A percentile compares a stretch with the other conserved stretches of the same genome.
phyloP scores from a whole-genome alignment of 2,888 invertebrate genomes.

The Athripsodes cinereus region DNA sequence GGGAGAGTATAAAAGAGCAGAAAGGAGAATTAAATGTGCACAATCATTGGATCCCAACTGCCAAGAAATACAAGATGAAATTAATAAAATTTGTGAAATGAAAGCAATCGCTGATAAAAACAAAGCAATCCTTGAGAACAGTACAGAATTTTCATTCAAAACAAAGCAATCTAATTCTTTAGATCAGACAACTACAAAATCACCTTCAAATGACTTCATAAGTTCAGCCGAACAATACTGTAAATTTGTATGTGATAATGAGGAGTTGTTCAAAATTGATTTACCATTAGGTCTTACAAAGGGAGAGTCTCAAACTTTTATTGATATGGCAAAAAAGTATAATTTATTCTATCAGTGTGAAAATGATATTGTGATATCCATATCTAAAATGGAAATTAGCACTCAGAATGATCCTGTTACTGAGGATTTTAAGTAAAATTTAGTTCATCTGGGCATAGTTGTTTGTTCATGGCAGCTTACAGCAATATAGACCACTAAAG shows the following conservation, averaged over 20 bases:
- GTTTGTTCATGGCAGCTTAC: too few species aligned
- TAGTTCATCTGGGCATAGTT: too few species aligned
- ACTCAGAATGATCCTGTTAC: neutral
- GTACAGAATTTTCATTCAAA: neutral
- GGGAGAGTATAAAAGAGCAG: conserved; percentile 54
- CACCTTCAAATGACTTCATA: neutral
- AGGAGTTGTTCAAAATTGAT: neutral
- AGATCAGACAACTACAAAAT: neutral
- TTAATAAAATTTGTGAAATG: conserved; percentile 40
- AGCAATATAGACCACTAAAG: too few species aligned
- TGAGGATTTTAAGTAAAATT: too few species aligned
- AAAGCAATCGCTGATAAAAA: conserved; percentile 32
- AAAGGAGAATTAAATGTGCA: conserved; percentile 49
- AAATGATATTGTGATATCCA: conserved; percentile 4
- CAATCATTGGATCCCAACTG: conserved; percentile 49
- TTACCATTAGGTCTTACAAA: conserved; percentile 5
- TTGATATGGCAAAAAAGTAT: conserved; percentile 3
- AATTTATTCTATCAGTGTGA: conserved; percentile 9
- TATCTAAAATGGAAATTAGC: conserved; percentile 9
- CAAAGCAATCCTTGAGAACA: conserved; percentile 17
- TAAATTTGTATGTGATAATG: conserved; percentile 1
- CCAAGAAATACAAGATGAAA: conserved; percentile 49
- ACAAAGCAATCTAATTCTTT: neutral
- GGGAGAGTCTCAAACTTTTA: conserved; percentile 1
- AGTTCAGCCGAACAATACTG: conserved; percentile 6